Evolutionary conservation across 2,797 vertebrate species (phyloP).

Genomic region (Cirrhinus mrigala): DNA sequence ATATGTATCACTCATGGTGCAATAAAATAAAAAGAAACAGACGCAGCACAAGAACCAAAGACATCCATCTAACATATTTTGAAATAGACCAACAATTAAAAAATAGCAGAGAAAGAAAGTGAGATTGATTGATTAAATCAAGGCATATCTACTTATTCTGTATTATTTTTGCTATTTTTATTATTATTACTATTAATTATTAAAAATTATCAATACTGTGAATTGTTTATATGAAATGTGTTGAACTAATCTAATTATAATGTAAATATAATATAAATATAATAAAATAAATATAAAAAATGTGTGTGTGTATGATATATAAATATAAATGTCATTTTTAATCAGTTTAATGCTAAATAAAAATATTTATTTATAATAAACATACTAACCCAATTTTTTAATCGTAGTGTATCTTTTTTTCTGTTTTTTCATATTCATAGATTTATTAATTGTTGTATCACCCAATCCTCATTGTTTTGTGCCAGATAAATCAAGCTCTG

Average conservation of each 20-base stretch:
- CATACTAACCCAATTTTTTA: background rate
- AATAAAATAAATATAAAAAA: no score
- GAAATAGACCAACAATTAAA: no score
- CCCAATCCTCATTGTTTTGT: background rate
- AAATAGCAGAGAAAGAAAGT: no score
- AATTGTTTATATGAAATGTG: background rate
- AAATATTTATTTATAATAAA: background rate
- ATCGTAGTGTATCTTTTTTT: background rate
- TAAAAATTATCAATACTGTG: no score
- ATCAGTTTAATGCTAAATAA: background rate
- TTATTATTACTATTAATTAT: background rate
- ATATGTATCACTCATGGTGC: no score
- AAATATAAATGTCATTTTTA: background rate
- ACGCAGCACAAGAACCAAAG: no score
- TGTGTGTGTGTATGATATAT: no score
- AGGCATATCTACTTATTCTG: background rate
- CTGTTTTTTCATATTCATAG: background rate
- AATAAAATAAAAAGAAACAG: no score
- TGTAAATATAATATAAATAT: no score
- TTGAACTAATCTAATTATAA: background rate
- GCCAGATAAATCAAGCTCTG: background rate
- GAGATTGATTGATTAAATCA: background rate
- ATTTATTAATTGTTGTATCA: background rate
- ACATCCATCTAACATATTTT: no score
- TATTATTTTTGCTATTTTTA: background rate